Conservation (phyloP, 2,113 vertebrate genomes). For the Oxyura jamaicensis region DNA sequence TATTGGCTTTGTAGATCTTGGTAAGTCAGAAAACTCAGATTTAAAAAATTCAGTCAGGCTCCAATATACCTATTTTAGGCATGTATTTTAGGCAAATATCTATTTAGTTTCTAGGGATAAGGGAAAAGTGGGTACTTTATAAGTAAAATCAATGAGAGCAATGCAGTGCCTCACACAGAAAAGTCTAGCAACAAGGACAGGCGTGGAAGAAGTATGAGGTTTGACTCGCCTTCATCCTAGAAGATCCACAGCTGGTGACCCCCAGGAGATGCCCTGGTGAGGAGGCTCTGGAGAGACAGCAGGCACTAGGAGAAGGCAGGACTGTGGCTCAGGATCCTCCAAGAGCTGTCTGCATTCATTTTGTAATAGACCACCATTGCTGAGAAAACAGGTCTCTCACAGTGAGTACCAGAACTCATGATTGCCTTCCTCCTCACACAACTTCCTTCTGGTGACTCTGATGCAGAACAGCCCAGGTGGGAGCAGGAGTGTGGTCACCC, state of each 20-base stretch:
- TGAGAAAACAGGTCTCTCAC: background rate
- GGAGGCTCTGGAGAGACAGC: background rate
- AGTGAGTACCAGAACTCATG: background rate
- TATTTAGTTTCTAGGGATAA: background rate
- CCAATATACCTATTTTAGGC: background rate
- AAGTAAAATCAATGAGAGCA: background rate
- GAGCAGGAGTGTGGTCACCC: background rate
- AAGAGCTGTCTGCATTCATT: fast-evolving
- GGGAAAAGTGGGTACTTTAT: background rate
- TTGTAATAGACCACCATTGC: background rate
- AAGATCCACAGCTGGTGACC: background rate
- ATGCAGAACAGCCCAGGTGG: background rate
- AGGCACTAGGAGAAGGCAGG: background rate
- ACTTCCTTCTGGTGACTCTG: background rate
- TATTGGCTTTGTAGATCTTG: conserved; percentile 88
- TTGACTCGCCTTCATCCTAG: background rate
- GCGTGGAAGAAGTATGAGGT: background rate
- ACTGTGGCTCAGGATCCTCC: background rate
- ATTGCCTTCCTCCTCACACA: background rate
- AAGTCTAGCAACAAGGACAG: background rate
- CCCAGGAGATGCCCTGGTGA: background rate
- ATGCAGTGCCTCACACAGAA: background rate
- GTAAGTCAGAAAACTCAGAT: conserved; percentile 71
- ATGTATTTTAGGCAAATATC: background rate
- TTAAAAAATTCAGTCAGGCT: background rate